Conservation (phyloP, 2,797 vertebrate species). For the Limnodromus scolopaceus region DNA sequence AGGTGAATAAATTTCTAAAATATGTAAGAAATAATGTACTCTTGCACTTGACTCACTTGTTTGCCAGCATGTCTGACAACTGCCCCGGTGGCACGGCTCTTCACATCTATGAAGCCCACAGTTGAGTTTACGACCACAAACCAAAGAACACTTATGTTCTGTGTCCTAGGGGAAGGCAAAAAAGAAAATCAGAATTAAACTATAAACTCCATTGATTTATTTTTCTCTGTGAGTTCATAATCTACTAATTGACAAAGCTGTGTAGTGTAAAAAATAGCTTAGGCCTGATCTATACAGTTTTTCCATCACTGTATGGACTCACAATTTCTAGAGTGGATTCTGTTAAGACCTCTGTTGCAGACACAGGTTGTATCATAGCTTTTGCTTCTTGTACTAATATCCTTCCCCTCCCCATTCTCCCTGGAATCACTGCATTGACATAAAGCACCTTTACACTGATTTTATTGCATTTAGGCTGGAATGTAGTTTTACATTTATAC, state of each 20-base stretch:
- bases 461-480: background rate
- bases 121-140: constrained; percentile 95
- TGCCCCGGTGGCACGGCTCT: constrained; percentile 95
- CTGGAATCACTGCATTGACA: background rate
- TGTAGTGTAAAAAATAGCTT: background rate
- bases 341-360: background rate
- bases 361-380: background rate
- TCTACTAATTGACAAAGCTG: background rate
- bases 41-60: constrained; percentile 84
- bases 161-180: constrained; percentile 76
- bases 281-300: background rate
- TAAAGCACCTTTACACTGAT: background rate
- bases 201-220: background rate
- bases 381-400: background rate
- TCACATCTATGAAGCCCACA: constrained; percentile 97
- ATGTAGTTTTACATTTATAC: background rate
- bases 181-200: background rate
- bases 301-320: background rate
- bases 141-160: constrained; percentile 92
- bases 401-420: background rate
- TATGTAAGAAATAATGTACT: background rate
- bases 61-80: constrained; percentile 97
- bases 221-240: background rate
- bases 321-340: background rate
- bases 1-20: background rate